phyloP scores from a whole-genome alignment of 2,888 invertebrate species.

The Mythimna lalbum region DNA sequence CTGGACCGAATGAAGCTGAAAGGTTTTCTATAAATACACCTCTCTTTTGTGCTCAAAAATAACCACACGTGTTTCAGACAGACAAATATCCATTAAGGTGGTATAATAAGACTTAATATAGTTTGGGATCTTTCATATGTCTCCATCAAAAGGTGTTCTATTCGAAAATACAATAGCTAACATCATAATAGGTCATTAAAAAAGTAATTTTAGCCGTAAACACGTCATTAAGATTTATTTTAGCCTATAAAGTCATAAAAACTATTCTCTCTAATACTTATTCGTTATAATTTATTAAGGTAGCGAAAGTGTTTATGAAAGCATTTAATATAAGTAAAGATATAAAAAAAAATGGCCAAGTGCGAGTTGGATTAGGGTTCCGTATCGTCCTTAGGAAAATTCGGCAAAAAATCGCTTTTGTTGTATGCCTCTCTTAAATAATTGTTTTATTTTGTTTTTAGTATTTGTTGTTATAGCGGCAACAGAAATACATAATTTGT shows the following conservation, averaged over 20 bases:
- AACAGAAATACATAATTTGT: too few relatives aligned
- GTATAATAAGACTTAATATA: slow-evolving; percentile 11
- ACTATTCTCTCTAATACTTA: slow-evolving; percentile 40
- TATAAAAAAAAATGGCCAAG: neutral
- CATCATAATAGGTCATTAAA: slow-evolving; percentile 28
- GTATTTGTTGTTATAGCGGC: too few relatives aligned
- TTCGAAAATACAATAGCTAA: slow-evolving; percentile 40
- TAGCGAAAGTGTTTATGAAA: neutral
- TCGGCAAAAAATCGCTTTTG: too few relatives aligned
- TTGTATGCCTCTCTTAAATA: too few relatives aligned
- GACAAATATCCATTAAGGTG: slow-evolving; percentile 25
- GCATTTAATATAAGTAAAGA: neutral
- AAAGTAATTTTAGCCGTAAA: slow-evolving; percentile 49
- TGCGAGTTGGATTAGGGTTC: too few relatives aligned
- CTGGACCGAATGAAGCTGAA: neutral
- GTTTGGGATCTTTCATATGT: slow-evolving; percentile 6
- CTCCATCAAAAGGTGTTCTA: slow-evolving; percentile 31
- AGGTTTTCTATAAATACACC: slow-evolving; percentile 20
- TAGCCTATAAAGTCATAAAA: slow-evolving; percentile 34
- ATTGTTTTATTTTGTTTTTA: too few relatives aligned
- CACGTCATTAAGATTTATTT: slow-evolving; percentile 50
- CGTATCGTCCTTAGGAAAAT: too few relatives aligned
- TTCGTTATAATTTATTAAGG: slow-evolving; percentile 30
- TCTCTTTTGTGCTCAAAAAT: slow-evolving; percentile 39
- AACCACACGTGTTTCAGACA: slow-evolving; percentile 14